Evolutionary conservation across 2,888 invertebrate species (phyloP), one percentile per base, ranked within the genome.

Genomic region (Sphaeridia pumilis): DNA sequence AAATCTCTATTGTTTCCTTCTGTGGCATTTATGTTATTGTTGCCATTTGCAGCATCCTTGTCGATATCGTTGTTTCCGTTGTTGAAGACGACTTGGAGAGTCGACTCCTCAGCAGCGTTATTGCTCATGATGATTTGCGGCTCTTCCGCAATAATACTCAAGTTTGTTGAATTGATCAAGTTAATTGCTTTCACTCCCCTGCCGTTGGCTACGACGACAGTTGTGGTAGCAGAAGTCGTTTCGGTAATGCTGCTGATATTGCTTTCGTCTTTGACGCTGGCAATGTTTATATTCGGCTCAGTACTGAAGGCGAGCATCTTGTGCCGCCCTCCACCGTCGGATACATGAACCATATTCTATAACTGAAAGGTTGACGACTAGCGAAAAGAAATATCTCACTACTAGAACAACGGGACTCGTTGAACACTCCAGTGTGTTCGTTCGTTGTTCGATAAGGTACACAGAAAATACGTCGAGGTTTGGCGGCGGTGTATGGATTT

Each of bases 241-340:
- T 45, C 54, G 38, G 49, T 44, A 51, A 58, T 59, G 49, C 52
- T 54, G 36, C 53, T 55, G 31, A 56, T 50, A 53, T 57, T 59
- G 38, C 58, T n/a, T 5, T 49, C 53, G 26, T 53, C 48, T 27
- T 54, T 54, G 21, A 49, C 36, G 26, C 27, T 56, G 49, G 49
- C 54, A 35, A 52, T 56, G 49, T 58, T 63, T 41, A 57, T 49
- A 52, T 58, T 58, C 17, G 58, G 58, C 49, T 61, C 58, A 22
- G 59, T 60, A 20, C 56, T 57, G 58, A 64, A 64, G 58, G 63
- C 61, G 57, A 64, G 61, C 63, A 64, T 61, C 59, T 64, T 64
- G 58, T 58, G 60, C 60, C 61, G 60, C 49, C 63, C 61, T 54
- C 58, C 61, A 43, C 56, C 60, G 50, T 59, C 60, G 24, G 60